phyloP scores from a whole-genome alignment of 2,888 invertebrate genomes.

The Melitaea athalia region DNA sequence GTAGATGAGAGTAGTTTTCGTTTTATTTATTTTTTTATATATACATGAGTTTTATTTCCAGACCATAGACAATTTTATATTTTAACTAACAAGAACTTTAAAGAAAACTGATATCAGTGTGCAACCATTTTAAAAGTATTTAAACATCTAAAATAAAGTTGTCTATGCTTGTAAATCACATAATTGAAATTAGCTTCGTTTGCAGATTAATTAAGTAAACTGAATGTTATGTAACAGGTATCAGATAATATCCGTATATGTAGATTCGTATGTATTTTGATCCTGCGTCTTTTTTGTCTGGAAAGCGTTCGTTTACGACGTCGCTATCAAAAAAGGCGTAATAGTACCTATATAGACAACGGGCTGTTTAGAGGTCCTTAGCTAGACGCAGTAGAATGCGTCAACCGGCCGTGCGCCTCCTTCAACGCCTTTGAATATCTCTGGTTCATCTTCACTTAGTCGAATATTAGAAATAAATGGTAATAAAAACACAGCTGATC shows the following conservation, averaged over 20 bases:
- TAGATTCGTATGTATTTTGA: conserved; percentile 58
- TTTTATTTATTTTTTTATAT: conserved; percentile 34
- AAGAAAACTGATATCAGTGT: too few relatives aligned
- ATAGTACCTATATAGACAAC: conserved; percentile 35
- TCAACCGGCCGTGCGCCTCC: conserved; percentile 72
- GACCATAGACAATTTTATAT: conserved; percentile 53
- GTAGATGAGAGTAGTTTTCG: conserved; percentile 51
- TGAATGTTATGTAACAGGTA: conserved; percentile 66
- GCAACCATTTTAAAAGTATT: not conserved
- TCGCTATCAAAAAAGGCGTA: conserved; percentile 36
- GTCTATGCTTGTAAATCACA: conserved; percentile 56
- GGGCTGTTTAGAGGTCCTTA: conserved; percentile 37
- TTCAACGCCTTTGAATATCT: conserved; percentile 66
- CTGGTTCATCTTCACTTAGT: conserved; percentile 80
- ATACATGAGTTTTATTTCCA: conserved; percentile 45
- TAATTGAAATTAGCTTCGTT: conserved; percentile 54
- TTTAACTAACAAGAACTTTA: not conserved
- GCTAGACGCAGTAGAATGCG: conserved; percentile 55
- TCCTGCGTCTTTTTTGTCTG: conserved; percentile 53
- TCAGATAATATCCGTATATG: conserved; percentile 45
- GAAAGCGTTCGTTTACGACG: conserved; percentile 26
- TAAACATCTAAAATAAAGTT: not conserved
- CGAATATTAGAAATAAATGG: conserved; percentile 77
- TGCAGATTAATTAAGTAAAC: conserved; percentile 59
- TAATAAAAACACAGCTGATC: conserved; percentile 76